Percentiles rank a stretch among this genome's conserved stretches.
Conservation (phyloP, 2,113 vertebrate species). For the Mesocricetus auratus region DNA sequence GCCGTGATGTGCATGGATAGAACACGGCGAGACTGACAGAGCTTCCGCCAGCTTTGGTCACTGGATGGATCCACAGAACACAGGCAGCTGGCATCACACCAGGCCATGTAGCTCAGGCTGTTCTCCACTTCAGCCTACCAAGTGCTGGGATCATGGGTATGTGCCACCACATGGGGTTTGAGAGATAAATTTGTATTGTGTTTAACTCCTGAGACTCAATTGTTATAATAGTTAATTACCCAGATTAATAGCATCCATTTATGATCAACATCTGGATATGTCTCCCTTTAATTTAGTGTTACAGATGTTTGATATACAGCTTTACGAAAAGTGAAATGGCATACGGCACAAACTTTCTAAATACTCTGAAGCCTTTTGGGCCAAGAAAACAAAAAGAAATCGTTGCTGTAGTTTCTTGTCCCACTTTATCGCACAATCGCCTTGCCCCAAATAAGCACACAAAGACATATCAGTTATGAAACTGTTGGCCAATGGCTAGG, state of each 20-base stretch:
- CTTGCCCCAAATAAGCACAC: too few species aligned
- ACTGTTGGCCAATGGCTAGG: too few species aligned
- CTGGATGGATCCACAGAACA: not conserved
- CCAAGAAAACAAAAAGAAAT: conserved; percentile 33
- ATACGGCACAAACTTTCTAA: not conserved
- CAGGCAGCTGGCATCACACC: not conserved
- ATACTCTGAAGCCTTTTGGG: conserved; percentile 27
- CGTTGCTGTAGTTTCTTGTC: too few species aligned
- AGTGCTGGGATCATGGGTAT: not conserved
- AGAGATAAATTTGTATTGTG: not conserved
- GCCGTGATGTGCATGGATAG: not conserved
- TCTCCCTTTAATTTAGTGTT: not conserved
- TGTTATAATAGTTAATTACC: not conserved
- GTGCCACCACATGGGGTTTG: not conserved
- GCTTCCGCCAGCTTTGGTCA: not conserved
- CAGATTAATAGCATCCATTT: not conserved
- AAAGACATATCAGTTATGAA: too few species aligned
- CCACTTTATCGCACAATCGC: too few species aligned
- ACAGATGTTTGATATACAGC: conserved; percentile 15
- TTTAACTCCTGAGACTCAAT: not conserved
- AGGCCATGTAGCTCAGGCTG: not conserved
- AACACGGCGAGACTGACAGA: not conserved
- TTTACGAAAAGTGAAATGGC: conserved; percentile 8
- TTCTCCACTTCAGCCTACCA: not conserved
- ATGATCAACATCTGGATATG: not conserved